Conservation (phyloP, 2,797 vertebrate species). For the Artibeus jamaicensis region DNA sequence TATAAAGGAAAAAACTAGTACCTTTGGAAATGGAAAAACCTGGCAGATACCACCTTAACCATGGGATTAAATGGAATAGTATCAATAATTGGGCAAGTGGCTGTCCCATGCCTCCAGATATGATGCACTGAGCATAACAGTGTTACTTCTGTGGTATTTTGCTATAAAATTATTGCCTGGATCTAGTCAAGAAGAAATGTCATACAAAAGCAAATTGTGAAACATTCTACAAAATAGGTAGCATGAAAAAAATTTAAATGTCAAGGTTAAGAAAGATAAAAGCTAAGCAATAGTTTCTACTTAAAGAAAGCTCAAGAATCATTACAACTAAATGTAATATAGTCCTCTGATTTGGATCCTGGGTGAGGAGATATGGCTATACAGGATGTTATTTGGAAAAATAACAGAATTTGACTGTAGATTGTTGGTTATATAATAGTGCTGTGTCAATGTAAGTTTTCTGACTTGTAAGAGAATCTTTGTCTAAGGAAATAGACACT, state of each 20-base stretch:
- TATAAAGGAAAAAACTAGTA: not conserved
- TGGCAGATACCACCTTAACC: not conserved
- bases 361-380: no score
- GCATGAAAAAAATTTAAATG: not conserved
- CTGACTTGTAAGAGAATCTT: not conserved
- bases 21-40: not conserved
- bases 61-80: not conserved
- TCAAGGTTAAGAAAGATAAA: slow-evolving; percentile 13
- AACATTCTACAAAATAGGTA: not conserved
- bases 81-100: not conserved
- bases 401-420: not conserved
- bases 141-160: not conserved
- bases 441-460: not conserved
- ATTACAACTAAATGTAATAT: not conserved
- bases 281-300: not conserved
- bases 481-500: not conserved
- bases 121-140: not conserved
- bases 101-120: not conserved
- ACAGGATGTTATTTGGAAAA: not conserved
- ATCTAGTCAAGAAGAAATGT: not conserved
- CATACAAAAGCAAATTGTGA: not conserved
- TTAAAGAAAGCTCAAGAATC: not conserved
- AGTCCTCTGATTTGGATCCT: not conserved
- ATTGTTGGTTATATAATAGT: not conserved
- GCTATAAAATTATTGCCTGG: not conserved